Base-by-base conservation (phyloP, 2,113 vertebrate species). In the Heliornis fulica region DNA sequence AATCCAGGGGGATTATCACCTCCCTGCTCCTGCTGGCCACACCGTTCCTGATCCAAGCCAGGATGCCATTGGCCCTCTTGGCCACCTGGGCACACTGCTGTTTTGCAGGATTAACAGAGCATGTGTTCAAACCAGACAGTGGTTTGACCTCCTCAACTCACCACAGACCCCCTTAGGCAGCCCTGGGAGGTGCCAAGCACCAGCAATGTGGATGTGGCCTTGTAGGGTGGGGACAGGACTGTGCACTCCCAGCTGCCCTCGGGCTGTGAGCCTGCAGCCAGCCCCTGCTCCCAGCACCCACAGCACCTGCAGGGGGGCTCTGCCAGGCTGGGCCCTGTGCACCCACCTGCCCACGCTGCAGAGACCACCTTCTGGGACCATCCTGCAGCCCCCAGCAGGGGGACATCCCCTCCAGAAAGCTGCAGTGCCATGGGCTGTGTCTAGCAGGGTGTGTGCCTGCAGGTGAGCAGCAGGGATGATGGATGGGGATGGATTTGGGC, bases 41-140 rank as follows among this genome's bases (percentile, higher is more conserved):
- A n/a, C n/a, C n/a, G n/a, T n/a, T n/a, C n/a, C n/a, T n/a, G n/a
- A n/a, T n/a, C n/a, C n/a, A n/a, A n/a, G n/a, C n/a, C n/a, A n/a
- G n/a, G n/a, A n/a, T n/a, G n/a, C n/a, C n/a, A n/a, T n/a, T n/a
- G n/a, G n/a, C n/a, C n/a, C n/a, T n/a, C n/a, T n/a, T n/a, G n/a
- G n/a, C n/a, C n/a, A n/a, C n/a, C n/a, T n/a, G n/a, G n/a, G n/a
- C n/a, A n/a, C n/a, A n/a, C n/a, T n/a, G n/a, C n/a, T n/a, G n/a
- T n/a, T n/a, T n/a, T n/a, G n/a, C 5, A 14, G 50, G 43, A 25
- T 7, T 10, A 41, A 29, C 59, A 50, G 2, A 0, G 0, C 0
- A 4, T 2, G 18, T 3, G 50, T n/a, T 29, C 9, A 5, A 54
- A 5, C 25, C 7, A 22, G 13, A 1, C 8, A n/a, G 1, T 1